phyloP scores from a whole-genome alignment of 1,140 invertebrate species.

The Heliconius eleuchia region DNA sequence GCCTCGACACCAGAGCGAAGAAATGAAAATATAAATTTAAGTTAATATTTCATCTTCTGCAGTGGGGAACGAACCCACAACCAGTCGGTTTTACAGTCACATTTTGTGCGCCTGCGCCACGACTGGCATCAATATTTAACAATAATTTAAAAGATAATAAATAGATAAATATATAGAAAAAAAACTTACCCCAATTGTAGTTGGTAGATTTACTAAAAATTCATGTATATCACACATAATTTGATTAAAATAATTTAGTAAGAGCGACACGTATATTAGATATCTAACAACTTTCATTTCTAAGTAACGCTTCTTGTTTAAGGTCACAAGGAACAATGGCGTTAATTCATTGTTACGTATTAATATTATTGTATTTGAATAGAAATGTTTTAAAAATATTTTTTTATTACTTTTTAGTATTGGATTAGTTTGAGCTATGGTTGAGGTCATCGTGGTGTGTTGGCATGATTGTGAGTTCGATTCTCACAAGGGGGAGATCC shows the following conservation, averaged over 20 bases:
- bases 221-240: background rate
- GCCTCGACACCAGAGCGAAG: too few species aligned
- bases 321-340: background rate
- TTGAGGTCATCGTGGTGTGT: too few species aligned
- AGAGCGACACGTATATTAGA: background rate
- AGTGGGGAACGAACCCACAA: too few species aligned
- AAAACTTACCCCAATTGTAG: constrained; percentile 14
- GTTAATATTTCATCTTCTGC: too few species aligned
- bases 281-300: background rate
- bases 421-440: too few species aligned
- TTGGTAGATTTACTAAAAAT: background rate
- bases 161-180: background rate
- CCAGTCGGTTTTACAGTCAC: too few species aligned
- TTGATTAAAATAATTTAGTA: background rate
- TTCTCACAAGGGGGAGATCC: too few species aligned
- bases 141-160: too few species aligned
- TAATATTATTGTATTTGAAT: constrained; percentile 9
- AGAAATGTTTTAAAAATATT: background rate
- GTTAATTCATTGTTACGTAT: background rate
- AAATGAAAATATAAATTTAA: too few species aligned
- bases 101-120: too few species aligned
- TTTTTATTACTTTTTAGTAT: background rate
- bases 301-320: background rate
- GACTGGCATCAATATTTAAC: too few species aligned
- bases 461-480: too few species aligned